Evolutionary conservation across 2,797 vertebrate genomes (phyloP).

Genomic region (Anguilla megastoma): DNA sequence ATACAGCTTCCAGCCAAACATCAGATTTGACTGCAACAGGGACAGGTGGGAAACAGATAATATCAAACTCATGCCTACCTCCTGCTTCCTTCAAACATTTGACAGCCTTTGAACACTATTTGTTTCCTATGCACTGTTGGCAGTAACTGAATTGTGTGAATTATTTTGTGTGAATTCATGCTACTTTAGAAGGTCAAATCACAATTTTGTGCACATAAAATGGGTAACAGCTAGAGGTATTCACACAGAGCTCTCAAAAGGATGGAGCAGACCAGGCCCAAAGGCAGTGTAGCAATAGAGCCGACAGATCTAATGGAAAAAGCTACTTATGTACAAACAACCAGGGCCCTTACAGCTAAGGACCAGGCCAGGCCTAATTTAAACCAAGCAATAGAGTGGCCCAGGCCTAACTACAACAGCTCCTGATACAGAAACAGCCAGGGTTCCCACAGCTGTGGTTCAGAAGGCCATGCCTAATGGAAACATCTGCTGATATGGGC

Average conservation of each 20-base stretch:
- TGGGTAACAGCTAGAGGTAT: neutral
- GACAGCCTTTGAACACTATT: neutral
- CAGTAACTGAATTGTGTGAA: too few species aligned
- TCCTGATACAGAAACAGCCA: neutral
- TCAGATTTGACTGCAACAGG: slow-evolving; percentile 81
- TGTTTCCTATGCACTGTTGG: neutral
- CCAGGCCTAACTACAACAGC: neutral
- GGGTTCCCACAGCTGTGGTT: neutral
- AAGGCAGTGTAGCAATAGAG: neutral
- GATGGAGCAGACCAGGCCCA: neutral
- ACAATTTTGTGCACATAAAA: neutral
- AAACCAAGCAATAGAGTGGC: neutral
- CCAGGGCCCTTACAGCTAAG: neutral
- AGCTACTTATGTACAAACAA: neutral
- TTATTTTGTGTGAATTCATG: neutral
- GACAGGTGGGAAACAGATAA: slow-evolving; percentile 43
- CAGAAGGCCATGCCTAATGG: neutral
- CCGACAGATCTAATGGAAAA: neutral
- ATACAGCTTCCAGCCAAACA: slow-evolving; percentile 91
- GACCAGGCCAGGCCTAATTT: neutral
- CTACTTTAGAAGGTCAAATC: neutral
- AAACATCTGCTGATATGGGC: neutral
- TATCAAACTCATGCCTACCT: slow-evolving; percentile 1
- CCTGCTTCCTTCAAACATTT: neutral
- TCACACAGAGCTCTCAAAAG: neutral